phyloP scores from a whole-genome alignment of 2,113 vertebrate genomes.

The Leptobrachium ailaonicum region DNA sequence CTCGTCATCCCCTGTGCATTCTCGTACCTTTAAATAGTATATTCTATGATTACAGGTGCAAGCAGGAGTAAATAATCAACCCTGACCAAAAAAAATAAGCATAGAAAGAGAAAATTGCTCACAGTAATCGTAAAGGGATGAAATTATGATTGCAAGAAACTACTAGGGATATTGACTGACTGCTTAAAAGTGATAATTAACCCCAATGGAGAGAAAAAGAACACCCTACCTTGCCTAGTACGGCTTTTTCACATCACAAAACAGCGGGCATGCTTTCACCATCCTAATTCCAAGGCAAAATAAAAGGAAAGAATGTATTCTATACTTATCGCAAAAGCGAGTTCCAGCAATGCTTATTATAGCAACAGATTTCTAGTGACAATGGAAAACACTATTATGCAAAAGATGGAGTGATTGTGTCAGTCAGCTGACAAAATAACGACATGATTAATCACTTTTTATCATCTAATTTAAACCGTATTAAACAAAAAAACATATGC shows the following conservation, averaged over 20 bases:
- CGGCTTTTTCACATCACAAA: constrained; percentile 20
- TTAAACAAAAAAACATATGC: no score
- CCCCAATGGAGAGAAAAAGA: constrained; percentile 53
- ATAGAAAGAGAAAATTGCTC: constrained; percentile 60
- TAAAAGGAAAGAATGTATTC: neutral
- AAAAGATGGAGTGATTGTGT: no score
- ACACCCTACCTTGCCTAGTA: constrained; percentile 47
- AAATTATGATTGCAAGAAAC: constrained; percentile 60
- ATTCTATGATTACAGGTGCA: constrained; percentile 55
- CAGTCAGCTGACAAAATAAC: no score
- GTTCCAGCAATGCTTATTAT: constrained; percentile 21
- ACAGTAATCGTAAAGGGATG: constrained; percentile 62
- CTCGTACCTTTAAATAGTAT: constrained; percentile 53
- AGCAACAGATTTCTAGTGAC: neutral
- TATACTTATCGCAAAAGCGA: constrained; percentile 3
- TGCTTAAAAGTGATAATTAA: constrained; percentile 59
- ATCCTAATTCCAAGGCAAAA: neutral
- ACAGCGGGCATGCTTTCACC: constrained; percentile 17
- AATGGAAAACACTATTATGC: no score
- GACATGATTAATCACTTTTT: no score
- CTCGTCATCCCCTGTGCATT: constrained; percentile 46
- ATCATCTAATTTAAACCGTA: no score
- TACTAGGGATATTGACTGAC: constrained; percentile 50
- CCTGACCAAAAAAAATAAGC: constrained; percentile 58
- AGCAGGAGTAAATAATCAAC: constrained; percentile 54